Percentiles rank a stretch among this genome's conserved stretches.
phyloP scores from a whole-genome alignment of 35 echinoderm and acorn worm genomes.

The Lytechinus pictus region DNA sequence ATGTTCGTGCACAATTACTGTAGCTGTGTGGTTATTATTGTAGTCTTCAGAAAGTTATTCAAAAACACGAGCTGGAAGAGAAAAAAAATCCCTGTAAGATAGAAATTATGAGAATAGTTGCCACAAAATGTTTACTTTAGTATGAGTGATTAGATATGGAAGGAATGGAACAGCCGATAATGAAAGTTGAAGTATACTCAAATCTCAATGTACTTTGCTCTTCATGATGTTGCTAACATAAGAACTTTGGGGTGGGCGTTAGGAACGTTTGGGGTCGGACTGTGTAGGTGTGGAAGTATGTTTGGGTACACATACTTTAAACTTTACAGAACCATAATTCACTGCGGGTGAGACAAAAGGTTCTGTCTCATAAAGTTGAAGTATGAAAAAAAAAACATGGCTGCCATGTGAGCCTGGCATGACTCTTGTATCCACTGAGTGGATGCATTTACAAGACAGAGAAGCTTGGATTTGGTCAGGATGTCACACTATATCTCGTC shows the following conservation, averaged over 20 bases:
- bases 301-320: background rate
- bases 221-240: background rate
- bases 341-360: background rate
- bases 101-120: background rate
- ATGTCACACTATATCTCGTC: too few species aligned
- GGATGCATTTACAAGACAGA: too few species aligned
- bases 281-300: background rate
- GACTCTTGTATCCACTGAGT: too few species aligned
- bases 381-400: too few species aligned
- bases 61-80: background rate
- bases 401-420: too few species aligned
- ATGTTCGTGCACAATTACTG: background rate
- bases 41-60: background rate
- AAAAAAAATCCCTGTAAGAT: background rate
- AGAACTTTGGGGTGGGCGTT: slow-evolving; percentile 1
- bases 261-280: background rate
- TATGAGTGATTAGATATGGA: slow-evolving; percentile 5
- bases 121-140: background rate
- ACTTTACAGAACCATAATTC: background rate
- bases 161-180: background rate
- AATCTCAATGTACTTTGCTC: background rate
- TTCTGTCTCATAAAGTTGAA: too few species aligned
- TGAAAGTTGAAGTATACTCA: background rate
- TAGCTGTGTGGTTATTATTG: background rate
- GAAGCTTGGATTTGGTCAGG: too few species aligned